Base-by-base conservation (phyloP, 2,888 invertebrate species). In the Netelia virgata region DNA sequence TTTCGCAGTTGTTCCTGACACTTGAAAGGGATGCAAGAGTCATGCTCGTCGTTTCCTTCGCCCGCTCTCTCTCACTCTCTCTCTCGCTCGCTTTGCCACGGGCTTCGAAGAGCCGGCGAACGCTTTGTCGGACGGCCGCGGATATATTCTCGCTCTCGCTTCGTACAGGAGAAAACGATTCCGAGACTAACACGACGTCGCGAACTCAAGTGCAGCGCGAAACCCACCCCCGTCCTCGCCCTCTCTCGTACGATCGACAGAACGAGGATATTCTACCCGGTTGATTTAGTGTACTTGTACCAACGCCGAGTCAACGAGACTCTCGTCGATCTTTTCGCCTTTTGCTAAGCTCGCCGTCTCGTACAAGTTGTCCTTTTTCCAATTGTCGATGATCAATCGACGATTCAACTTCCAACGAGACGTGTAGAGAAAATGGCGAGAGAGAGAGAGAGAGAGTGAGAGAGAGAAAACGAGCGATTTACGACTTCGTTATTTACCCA, bases 21-120 rank as follows among this genome's bases (percentile, higher is more conserved):
- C 85, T 87, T 90, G 89, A 90, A 90, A 90, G 88, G 89, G 88
- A 90, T 85, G 74, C 80, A 82, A 88, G 85, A 91, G 88, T 90
- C 90, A 90, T 85, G 86, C 85, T 86, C 75, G 82, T 80, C 87
- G 88, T 86, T 78, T 61, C 63, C 14, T 70, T 82, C 87, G 73
- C 59, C 59, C 66, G 57, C 70, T 81, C 59, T 73, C 43, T 43
- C 16, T 82, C 87, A 72, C 59, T 53, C 66, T 50, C 70, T 81
- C 59, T 73, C 43, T 43, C 16, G 68, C 16, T n/a, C 69, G 47
- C 20, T 78, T 78, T 78, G 50, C 36, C 53, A 14, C 50, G 3
- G n/a, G 28, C 23, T 78, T 78, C 6, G 55, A 63, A 57, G 75
- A 73, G 80, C 76, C 59, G 76, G 82, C 84, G 36, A 66, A 84